Evolutionary conservation across 2,888 invertebrate genomes (phyloP), one percentile per base, ranked within the genome.

Genomic region (Ochropleura plecta): DNA sequence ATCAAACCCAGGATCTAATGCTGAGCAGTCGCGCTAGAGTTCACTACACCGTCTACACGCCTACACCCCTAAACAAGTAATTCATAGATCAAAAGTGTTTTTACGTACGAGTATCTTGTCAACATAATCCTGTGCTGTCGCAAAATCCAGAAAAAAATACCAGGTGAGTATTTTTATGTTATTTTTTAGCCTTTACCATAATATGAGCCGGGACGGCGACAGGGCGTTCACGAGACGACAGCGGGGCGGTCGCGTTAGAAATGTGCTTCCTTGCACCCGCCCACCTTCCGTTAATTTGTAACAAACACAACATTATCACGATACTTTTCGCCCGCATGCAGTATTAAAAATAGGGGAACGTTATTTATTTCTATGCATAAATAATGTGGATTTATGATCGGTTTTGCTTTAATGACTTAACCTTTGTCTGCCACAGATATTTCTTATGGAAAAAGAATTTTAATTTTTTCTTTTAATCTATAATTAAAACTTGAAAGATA

Each of bases 221-320:
- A 59, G 60, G 74, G 74, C 78, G 85, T 74, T 67, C 12, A 46
- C 60, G 63, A 51, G 20, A 75, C 63, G 74, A 72, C 82, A 76
- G 65, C 57, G 49, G 71, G 70, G 77, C 70, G 83, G 69, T 68
- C 60, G 62, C 18, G 68, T 82, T 72, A 64, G 73, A 74, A 82
- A 78, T 78, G 71, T 82, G 63, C 51, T 81, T 82, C 82, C 71
- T 82, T 70, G 48, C 57, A 76, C 62, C 70, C 85, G 70, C 83
- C 77, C 71, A 82, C 79, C 73, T 74, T 78, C 66, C 62, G 55
- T 44, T 85, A 84, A 82, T 82, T 83, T 82, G 70, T 73, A 66
- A 83, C 79, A 79, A 84, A 83, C 74, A 79, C 74, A 75, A 75
- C 67, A 53, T 84, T 66, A 84, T 68, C 60, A 67, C 68, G 59